phyloP scores from a whole-genome alignment of 1,140 invertebrate genomes.

The Drosophila bipectinata region DNA sequence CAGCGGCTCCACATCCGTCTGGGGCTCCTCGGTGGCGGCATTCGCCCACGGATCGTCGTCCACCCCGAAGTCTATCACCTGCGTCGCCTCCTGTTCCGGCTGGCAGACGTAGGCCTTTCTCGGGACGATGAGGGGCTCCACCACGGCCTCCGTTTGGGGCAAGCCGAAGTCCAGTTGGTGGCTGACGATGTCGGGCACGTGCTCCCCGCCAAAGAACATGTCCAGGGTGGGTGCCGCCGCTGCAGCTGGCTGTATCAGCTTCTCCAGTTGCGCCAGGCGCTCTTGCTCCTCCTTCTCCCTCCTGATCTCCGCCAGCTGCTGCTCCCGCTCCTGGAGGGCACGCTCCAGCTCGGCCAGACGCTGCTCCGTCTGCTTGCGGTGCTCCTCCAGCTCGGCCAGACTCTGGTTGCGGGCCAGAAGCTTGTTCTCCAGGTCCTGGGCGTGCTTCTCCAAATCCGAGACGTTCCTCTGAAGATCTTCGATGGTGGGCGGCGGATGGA shows the following conservation, averaged over 20 bases:
- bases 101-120: slow-evolving; percentile 85
- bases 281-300: slow-evolving; percentile 43
- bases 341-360: slow-evolving; percentile 36
- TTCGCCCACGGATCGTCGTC: slow-evolving; percentile 83
- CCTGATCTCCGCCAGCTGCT: slow-evolving; percentile 37
- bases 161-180: slow-evolving; percentile 38
- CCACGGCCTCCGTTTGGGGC: slow-evolving; percentile 67
- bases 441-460: slow-evolving; percentile 80
- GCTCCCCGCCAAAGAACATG: slow-evolving; percentile 70
- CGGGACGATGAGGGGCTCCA: slow-evolving; percentile 84
- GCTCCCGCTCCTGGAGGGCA: slow-evolving; percentile 30
- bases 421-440: slow-evolving; percentile 70
- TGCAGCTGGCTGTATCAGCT: slow-evolving; percentile 40
- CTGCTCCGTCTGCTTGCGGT: slow-evolving; percentile 55
- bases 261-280: slow-evolving; percentile 44
- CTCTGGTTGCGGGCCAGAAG: slow-evolving; percentile 49
- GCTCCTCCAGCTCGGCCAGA: slow-evolving; percentile 50
- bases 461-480: slow-evolving; percentile 80
- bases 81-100: slow-evolving; percentile 40
- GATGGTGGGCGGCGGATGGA: slow-evolving; percentile 63
- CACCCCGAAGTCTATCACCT: slow-evolving; percentile 85
- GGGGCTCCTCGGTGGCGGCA: slow-evolving; percentile 18
- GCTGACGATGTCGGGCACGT: slow-evolving; percentile 17
- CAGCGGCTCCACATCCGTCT: slow-evolving; percentile 56
- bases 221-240: slow-evolving; percentile 52